Base-by-base conservation (phyloP, 2,888 invertebrate genomes). In the Lasioglossum morio region DNA sequence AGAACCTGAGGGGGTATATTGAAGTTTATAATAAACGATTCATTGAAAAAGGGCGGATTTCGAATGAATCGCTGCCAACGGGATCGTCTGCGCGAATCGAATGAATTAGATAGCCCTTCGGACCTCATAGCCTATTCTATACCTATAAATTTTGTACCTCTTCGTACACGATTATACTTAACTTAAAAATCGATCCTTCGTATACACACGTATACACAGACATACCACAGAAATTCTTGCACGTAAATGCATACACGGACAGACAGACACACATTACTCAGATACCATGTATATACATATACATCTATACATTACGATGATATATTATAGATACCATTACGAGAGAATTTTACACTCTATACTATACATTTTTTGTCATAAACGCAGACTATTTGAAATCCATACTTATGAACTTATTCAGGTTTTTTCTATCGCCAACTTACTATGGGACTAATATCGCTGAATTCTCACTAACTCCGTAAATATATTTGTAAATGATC, bases 101-200 rank as follows among this genome's bases (percentile, higher is more conserved):
- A 89, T 73, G 86, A 85, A 82, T 88, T 89, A 90, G 88, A 89
- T 91, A 91, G 92, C 91, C 90, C 92, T 92, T 89, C 89, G 88
- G 90, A 92, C 91, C 91, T 92, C 91, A 93, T 91, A 91, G 91
- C 88, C 92, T 92, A 93, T 88, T 91, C 90, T 91, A 91, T 90
- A 90, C 91, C 90, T 93, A 93, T 93, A 93, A 94, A 93, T 94
- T 94, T 94, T 94, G 90, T 94, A 94, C 94, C 93, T 94, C 94
- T 94, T 93, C 92, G 90, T 92, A 94, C 89, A 91, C 85, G 86
- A 88, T 86, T 80, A 87, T 84, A 81, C n/a, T 77, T 88, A 72
- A 76, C 76, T 40, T 70, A 37, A 70, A 70, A 89, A 84, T 83
- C 85, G 85, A 90, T 80, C 85, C 89, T 91, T 87, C 81, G 79